Conservation (phyloP, 2,797 vertebrate species). For the Spondyliosoma cantharus region DNA sequence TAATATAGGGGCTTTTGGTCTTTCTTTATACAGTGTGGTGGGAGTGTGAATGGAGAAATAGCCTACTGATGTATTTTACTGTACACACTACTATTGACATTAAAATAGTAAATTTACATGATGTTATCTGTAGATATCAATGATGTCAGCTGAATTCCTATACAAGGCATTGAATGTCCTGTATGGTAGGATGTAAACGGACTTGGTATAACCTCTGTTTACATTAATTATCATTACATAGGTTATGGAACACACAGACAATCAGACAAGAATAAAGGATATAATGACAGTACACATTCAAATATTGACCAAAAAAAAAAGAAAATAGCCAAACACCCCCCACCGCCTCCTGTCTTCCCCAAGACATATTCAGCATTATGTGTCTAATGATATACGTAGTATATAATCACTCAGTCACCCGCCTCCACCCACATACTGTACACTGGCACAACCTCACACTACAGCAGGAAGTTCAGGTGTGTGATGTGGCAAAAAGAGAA, state of each 20-base stretch:
- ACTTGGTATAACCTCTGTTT: constrained; percentile 48
- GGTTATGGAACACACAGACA: constrained; percentile 53
- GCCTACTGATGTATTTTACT: constrained; percentile 58
- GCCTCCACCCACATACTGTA: constrained; percentile 18
- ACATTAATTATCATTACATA: constrained; percentile 51
- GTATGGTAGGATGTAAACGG: constrained; percentile 49
- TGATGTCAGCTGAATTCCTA: constrained; percentile 52
- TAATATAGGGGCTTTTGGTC: constrained; percentile 79
- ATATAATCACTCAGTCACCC: constrained; percentile 44
- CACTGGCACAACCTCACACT: constrained; percentile 27
- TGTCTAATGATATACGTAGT: constrained; percentile 52
- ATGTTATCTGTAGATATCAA: constrained; percentile 59
- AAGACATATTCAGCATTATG: constrained; percentile 33
- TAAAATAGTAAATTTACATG: constrained; percentile 76
- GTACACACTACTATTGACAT: constrained; percentile 78
- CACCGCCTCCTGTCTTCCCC: constrained; percentile 16
- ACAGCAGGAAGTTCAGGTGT: constrained; percentile 44
- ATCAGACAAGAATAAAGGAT: constrained; percentile 49
- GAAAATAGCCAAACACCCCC: constrained; percentile 26
- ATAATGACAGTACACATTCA: constrained; percentile 63
- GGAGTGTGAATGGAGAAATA: constrained; percentile 63
- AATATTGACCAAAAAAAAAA: constrained; percentile 33
- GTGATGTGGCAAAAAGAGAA: constrained; percentile 24
- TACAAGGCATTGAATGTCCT: constrained; percentile 52
- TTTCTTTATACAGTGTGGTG: constrained; percentile 70